phyloP scores from a whole-genome alignment of 1,140 invertebrate species.

The Papilio polyxenes region DNA sequence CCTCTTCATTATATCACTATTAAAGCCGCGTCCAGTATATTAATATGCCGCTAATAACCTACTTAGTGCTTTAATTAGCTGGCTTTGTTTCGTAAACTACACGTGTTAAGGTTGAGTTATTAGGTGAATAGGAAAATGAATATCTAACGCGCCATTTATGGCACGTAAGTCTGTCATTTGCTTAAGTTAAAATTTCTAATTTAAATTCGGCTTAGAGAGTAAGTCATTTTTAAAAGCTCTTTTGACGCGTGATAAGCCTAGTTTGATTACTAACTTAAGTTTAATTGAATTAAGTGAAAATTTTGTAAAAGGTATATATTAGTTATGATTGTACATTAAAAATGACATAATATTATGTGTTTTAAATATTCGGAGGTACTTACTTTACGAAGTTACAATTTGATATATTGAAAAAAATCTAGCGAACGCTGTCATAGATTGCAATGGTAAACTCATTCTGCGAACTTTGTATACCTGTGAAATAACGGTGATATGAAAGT shows the following conservation, averaged over 20 bases:
- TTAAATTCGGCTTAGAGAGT: too few relatives aligned
- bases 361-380: neutral
- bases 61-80: conserved; percentile 19
- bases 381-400: too few relatives aligned
- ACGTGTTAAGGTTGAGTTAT: neutral
- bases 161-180: neutral
- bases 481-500: neutral
- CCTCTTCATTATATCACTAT: conserved; percentile 46
- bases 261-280: too few relatives aligned
- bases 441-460: neutral
- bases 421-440: too few relatives aligned
- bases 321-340: too few relatives aligned
- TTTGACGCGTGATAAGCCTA: too few relatives aligned
- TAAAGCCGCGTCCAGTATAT: conserved; percentile 26
- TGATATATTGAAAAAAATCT: too few relatives aligned
- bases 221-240: too few relatives aligned
- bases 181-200: too few relatives aligned
- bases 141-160: neutral
- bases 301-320: too few relatives aligned
- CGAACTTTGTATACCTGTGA: neutral
- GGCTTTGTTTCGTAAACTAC: conserved; percentile 27
- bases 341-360: neutral
- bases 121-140: neutral
- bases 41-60: conserved; percentile 4
- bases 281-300: too few relatives aligned